Percentiles rank a stretch among this genome's conserved stretches.
Conservation (phyloP, 1,140 invertebrate species). For the Hermatobates lingyangjiaoensis region DNA sequence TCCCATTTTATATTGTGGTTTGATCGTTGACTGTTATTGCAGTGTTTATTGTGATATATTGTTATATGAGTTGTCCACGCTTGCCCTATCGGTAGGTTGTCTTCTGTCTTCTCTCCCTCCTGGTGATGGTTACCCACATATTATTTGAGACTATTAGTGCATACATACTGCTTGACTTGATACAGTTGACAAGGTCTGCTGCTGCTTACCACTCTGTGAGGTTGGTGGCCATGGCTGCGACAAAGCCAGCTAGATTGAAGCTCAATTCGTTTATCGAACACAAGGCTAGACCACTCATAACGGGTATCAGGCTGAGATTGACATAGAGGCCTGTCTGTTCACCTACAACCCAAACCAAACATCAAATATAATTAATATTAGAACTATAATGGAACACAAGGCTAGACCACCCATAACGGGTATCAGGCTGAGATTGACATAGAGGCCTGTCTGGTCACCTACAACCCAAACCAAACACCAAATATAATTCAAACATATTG, state of each 20-base stretch:
- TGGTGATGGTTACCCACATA: too few species aligned
- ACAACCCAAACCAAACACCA: too few species aligned
- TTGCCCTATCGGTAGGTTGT: too few species aligned
- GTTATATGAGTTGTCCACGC: too few species aligned
- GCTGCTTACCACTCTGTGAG: conserved; percentile 54
- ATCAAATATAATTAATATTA: conserved; percentile 14
- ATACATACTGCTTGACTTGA: too few species aligned
- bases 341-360: conserved; percentile 29
- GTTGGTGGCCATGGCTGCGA: conserved; percentile 62
- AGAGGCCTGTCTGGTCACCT: conserved; percentile 54
- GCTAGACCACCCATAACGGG: conserved; percentile 72
- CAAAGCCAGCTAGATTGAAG: conserved; percentile 56
- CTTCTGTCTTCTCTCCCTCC: too few species aligned
- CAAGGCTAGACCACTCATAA: conserved; percentile 68
- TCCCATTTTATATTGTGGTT: too few species aligned
- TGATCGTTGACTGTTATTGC: too few species aligned
- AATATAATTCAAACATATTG: too few species aligned
- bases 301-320: conserved; percentile 58
- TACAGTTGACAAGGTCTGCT: too few species aligned
- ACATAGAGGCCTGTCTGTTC: conserved; percentile 57
- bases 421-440: conserved; percentile 57
- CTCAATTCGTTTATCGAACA: conserved; percentile 67
- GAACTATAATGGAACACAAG: conserved; percentile 46
- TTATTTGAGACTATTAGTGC: too few species aligned
- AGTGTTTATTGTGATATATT: too few species aligned